These are phyloP conservation scores for Epicampocera succincta DNA, from an alignment of 2,888 invertebrate species.

Conservation along the genomic window DNA sequence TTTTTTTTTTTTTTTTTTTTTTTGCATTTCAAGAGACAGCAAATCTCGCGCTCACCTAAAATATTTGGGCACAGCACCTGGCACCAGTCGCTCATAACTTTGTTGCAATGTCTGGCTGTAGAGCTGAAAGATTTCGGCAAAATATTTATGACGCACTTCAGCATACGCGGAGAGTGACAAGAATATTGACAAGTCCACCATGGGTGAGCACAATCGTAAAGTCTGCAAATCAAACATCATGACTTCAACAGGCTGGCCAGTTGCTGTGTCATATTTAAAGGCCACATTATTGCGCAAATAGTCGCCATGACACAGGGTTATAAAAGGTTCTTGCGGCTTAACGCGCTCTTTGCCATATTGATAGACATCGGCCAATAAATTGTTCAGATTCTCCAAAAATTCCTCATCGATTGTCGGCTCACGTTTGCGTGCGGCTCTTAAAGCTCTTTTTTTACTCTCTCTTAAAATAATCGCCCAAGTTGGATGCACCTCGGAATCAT, in stretches of 20 bases:
- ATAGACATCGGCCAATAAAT: slow-evolving; percentile 67
- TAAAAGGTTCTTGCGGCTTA: slow-evolving; percentile 77
- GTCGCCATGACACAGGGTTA: slow-evolving; percentile 80
- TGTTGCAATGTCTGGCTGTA: slow-evolving; percentile 75
- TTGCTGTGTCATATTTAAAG: slow-evolving; percentile 75
- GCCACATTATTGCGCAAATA: slow-evolving; percentile 81
- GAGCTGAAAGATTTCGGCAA: slow-evolving; percentile 76
- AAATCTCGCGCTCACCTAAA: slow-evolving; percentile 74
- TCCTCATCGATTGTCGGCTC: slow-evolving; percentile 74
- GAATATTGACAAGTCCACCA: slow-evolving; percentile 78
- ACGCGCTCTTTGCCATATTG: slow-evolving; percentile 74
- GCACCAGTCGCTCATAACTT: slow-evolving; percentile 55
- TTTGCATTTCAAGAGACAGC: too few species aligned
- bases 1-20: too few species aligned
- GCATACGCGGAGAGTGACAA: slow-evolving; percentile 76
- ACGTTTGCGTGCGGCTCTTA: slow-evolving; percentile 68
- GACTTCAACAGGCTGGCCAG: slow-evolving; percentile 73
- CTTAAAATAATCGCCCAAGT: slow-evolving; percentile 70
- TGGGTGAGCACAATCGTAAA: slow-evolving; percentile 78
- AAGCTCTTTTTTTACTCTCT: slow-evolving; percentile 69
- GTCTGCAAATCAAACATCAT: slow-evolving; percentile 82
- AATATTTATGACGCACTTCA: slow-evolving; percentile 75
- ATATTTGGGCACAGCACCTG: slow-evolving; percentile 73
- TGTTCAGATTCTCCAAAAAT: slow-evolving; percentile 73
- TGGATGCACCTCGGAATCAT: slow-evolving; percentile 64